These are phyloP conservation scores for Mohoua ochrocephala DNA, from an alignment of 2,113 vertebrate genomes.

Conservation along the genomic window DNA sequence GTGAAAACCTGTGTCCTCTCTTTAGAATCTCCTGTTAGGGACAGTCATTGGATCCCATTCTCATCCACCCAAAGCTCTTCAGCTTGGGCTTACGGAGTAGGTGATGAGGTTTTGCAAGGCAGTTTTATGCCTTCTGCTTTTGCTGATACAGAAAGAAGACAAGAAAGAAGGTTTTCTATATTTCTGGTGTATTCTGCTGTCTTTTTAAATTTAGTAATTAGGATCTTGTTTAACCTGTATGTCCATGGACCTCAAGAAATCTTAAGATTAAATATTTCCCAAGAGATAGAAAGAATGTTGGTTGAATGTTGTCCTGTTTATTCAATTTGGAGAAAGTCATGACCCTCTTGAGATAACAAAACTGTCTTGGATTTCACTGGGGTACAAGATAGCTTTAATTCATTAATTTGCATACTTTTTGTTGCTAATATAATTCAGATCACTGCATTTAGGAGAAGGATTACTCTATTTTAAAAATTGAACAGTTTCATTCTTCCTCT, in stretches of 20 bases:
- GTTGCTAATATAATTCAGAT: not conserved
- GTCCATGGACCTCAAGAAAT: not conserved
- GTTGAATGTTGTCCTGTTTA: not conserved
- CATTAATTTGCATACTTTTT: not conserved
- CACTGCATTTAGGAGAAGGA: not conserved
- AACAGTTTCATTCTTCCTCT: not conserved
- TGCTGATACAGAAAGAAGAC: not conserved
- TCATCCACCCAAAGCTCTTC: fast-evolving
- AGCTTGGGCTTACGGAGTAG: fast-evolving
- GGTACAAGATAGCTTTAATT: not conserved
- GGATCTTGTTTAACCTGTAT: not conserved
- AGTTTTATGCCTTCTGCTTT: not conserved
- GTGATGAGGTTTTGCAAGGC: not conserved
- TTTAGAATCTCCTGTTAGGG: not conserved
- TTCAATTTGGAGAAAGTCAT: not conserved
- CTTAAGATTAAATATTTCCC: not conserved
- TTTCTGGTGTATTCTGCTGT: not conserved
- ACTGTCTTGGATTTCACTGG: not conserved
- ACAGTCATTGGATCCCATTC: not conserved
- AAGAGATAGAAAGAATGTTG: not conserved
- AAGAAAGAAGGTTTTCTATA: not conserved
- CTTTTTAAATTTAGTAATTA: not conserved
- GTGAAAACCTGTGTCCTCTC: not conserved
- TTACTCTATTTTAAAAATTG: too few relatives aligned
- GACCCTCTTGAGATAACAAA: not conserved